Evolutionary conservation across 2,888 invertebrate species (phyloP).

Genomic region (Caenorhabditis angaria): DNA sequence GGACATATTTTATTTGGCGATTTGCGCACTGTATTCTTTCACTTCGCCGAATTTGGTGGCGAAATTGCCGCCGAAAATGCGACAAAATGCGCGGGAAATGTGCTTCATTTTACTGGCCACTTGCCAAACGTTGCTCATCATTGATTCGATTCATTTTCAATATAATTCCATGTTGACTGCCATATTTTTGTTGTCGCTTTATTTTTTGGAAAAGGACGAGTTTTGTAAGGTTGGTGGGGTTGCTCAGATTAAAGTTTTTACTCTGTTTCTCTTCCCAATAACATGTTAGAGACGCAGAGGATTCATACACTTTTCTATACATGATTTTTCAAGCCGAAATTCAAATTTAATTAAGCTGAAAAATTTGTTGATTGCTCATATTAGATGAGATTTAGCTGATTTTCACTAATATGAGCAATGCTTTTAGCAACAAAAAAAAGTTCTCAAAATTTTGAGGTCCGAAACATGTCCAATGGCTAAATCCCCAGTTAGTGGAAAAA

Average conservation of each 20-base stretch:
- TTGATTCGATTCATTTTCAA: slow-evolving; percentile 85
- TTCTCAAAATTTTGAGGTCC: too few relatives aligned
- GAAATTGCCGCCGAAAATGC: slow-evolving; percentile 16
- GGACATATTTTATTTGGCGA: slow-evolving; percentile 82
- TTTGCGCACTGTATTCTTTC: slow-evolving; percentile 34
- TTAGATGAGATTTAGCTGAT: too few relatives aligned
- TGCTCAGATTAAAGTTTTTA: slow-evolving; percentile 1
- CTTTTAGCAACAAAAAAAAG: too few relatives aligned
- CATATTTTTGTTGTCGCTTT: slow-evolving; percentile 83
- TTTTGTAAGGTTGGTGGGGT: slow-evolving; percentile 52
- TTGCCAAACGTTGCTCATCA: slow-evolving; percentile 35
- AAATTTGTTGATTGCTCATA: too few relatives aligned
- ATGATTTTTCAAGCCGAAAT: too few relatives aligned
- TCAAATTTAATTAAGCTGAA: too few relatives aligned
- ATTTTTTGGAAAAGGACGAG: slow-evolving; percentile 78
- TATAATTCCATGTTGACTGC: slow-evolving; percentile 97
- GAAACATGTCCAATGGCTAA: too few relatives aligned
- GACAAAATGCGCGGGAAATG: slow-evolving; percentile 6
- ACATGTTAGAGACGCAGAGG: too few relatives aligned
- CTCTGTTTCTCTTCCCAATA: not conserved
- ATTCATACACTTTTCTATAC: too few relatives aligned
- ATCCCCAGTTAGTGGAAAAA: too few relatives aligned
- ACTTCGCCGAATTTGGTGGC: slow-evolving; percentile 10
- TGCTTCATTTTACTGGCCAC: slow-evolving; percentile 39
- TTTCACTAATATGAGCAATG: too few relatives aligned